These are phyloP conservation scores for Bambusicola thoracicus DNA, from an alignment of 2,113 vertebrate genomes.

Conservation along the genomic window DNA sequence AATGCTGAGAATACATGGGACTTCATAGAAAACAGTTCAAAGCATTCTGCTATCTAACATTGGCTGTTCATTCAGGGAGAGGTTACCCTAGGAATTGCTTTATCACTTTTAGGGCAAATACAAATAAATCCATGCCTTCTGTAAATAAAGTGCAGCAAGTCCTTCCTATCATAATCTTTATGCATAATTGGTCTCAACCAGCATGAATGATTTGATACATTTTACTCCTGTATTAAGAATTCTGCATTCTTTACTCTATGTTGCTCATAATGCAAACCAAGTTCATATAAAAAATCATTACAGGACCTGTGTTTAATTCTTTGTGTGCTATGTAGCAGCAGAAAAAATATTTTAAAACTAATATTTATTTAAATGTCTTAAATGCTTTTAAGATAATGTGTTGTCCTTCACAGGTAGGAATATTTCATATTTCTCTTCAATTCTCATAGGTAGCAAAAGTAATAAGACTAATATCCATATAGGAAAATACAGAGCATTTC, in stretches of 20 bases:
- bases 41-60: background rate
- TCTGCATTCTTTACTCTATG: background rate
- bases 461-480: background rate
- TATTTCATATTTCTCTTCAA: background rate
- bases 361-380: background rate
- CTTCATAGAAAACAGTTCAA: background rate
- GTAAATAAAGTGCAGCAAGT: conserved; percentile 9
- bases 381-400: background rate
- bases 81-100: background rate
- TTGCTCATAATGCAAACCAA: background rate
- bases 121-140: background rate
- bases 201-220: background rate
- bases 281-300: background rate
- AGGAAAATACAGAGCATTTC: conserved; percentile 23
- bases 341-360: background rate
- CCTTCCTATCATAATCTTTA: background rate
- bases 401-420: background rate
- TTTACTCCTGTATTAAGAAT: background rate
- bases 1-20: conserved; percentile 33
- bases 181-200: background rate
- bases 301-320: background rate
- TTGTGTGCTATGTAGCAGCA: background rate
- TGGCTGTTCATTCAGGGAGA: background rate
- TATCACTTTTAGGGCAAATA: background rate
- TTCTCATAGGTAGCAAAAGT: background rate